Conservation (phyloP, 2,888 invertebrate species). For the Hybos culiciformis region DNA sequence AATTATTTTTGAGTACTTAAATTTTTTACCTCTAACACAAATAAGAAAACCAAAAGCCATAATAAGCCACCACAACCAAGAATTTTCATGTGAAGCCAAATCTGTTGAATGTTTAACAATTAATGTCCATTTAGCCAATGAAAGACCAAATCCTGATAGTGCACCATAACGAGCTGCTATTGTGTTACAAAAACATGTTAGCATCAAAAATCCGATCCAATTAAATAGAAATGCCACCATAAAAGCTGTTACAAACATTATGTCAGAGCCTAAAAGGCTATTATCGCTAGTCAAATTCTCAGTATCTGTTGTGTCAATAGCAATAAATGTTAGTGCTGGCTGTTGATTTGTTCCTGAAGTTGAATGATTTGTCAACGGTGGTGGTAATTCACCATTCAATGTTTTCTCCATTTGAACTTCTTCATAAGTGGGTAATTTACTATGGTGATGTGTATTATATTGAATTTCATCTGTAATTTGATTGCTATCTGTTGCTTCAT, state of each 20-base stretch:
- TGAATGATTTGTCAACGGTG: slow-evolving; percentile 24
- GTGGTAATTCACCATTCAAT: slow-evolving; percentile 52
- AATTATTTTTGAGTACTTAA: too few relatives aligned
- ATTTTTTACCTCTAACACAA: slow-evolving; percentile 70
- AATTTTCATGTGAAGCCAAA: slow-evolving; percentile 72
- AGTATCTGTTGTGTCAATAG: slow-evolving; percentile 56
- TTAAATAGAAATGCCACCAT: slow-evolving; percentile 93
- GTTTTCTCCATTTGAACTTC: slow-evolving; percentile 82
- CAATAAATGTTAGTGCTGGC: slow-evolving; percentile 56
- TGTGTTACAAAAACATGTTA: slow-evolving; percentile 89
- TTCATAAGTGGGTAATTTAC: slow-evolving; percentile 76
- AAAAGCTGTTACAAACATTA: slow-evolving; percentile 87
- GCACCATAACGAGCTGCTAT: slow-evolving; percentile 89
- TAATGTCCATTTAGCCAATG: slow-evolving; percentile 88
- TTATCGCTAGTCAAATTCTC: slow-evolving; percentile 63
- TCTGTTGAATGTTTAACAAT: slow-evolving; percentile 87
- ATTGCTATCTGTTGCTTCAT: slow-evolving; percentile 37
- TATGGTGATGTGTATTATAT: slow-evolving; percentile 34
- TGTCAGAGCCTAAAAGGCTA: slow-evolving; percentile 77
- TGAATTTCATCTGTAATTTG: neutral
- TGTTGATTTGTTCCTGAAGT: slow-evolving; percentile 16
- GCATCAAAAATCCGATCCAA: slow-evolving; percentile 82
- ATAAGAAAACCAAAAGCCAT: slow-evolving; percentile 82
- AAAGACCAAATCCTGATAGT: slow-evolving; percentile 81
- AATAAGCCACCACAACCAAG: slow-evolving; percentile 86